Evolutionary conservation across 35 echinoderm and acorn worm species (phyloP).

Genomic region (Holothuria glaberrima): DNA sequence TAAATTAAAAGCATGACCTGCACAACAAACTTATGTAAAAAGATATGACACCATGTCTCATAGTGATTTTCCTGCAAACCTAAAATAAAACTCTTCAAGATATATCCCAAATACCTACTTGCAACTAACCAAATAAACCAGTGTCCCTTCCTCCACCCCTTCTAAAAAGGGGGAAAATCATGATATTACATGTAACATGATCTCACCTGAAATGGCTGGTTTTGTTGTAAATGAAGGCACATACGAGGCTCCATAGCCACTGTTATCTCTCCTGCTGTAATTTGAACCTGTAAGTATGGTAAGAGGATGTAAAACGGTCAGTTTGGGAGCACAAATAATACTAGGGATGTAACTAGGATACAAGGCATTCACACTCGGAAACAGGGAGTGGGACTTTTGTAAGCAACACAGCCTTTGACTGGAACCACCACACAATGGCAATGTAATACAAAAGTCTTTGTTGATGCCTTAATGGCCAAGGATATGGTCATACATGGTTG

Average conservation of each 20-base stretch:
- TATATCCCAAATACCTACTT: neutral
- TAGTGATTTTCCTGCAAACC: no score
- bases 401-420: neutral
- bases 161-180: neutral
- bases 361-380: no score
- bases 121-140: no score
- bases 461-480: no score
- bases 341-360: no score
- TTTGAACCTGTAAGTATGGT: constrained; percentile 45
- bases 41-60: no score
- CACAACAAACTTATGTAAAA: no score
- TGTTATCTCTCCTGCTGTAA: constrained; percentile 66
- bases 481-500: no score
- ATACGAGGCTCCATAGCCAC: constrained; percentile 68
- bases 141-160: neutral
- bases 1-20: no score
- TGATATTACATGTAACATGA: neutral
- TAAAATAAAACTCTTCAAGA: no score
- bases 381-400: neutral
- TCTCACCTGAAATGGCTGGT: constrained; percentile 57
- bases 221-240: constrained; percentile 80
- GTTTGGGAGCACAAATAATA: no score
- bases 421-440: neutral
- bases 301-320: neutral
- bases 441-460: no score